Evolutionary conservation across 2,797 vertebrate genomes (phyloP).

Genomic region (Myotis daubentonii): DNA sequence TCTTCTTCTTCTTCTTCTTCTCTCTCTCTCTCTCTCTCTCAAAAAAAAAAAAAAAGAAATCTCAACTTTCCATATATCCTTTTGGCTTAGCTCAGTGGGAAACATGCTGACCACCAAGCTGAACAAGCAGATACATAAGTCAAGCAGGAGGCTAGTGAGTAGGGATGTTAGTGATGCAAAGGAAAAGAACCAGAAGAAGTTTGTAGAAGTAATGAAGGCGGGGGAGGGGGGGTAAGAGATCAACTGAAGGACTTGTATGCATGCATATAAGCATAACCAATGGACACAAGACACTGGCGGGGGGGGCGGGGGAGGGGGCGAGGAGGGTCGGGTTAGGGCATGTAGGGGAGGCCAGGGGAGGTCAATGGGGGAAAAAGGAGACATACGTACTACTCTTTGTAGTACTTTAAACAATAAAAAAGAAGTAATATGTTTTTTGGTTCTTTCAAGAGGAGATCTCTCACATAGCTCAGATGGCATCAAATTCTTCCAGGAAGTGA

Average conservation of each 20-base stretch:
- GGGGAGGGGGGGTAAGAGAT: too few relatives aligned
- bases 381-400: neutral
- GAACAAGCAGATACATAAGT: neutral
- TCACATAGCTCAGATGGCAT: neutral
- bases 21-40: neutral
- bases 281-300: too few relatives aligned
- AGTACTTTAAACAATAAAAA: too few relatives aligned
- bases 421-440: neutral
- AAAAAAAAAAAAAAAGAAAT: constrained; percentile 8
- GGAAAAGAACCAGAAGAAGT: neutral
- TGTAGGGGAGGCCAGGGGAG: too few relatives aligned
- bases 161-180: neutral
- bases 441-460: neutral
- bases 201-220: neutral
- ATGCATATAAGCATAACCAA: too few relatives aligned
- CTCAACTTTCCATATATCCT: neutral
- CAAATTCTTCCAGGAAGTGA: neutral
- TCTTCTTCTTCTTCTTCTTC: too few relatives aligned
- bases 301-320: too few relatives aligned
- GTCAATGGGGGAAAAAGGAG: too few relatives aligned
- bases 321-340: too few relatives aligned
- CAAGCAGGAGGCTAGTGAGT: neutral
- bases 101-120: neutral
- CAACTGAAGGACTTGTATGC: too few relatives aligned
- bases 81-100: neutral